Evolutionary conservation across 2,113 vertebrate genomes (phyloP).

Genomic region (Rhabdornis inornatus): DNA sequence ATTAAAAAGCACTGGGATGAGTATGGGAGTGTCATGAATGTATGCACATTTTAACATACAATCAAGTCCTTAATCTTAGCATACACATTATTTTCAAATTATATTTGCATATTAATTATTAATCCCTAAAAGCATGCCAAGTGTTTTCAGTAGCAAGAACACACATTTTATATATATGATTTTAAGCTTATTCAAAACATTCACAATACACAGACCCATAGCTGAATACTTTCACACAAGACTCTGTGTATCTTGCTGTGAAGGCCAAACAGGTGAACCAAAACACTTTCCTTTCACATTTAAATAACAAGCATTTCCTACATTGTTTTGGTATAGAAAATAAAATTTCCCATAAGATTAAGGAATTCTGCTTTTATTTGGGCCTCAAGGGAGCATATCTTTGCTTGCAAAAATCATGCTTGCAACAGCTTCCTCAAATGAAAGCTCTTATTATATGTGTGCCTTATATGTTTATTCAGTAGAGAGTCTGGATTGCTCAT

Average conservation of each 20-base stretch:
- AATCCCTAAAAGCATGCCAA: background rate
- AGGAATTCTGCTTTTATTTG: constrained; percentile 53
- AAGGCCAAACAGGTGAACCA: constrained; percentile 26
- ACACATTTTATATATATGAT: background rate
- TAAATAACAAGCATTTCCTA: background rate
- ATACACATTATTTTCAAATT: background rate
- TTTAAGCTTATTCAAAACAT: background rate
- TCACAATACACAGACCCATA: background rate
- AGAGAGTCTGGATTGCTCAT: constrained; percentile 45
- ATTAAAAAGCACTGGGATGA: constrained; percentile 57
- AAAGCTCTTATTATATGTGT: constrained; percentile 31
- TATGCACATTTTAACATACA: constrained; percentile 12
- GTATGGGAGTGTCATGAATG: background rate
- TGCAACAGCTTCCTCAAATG: constrained; percentile 41
- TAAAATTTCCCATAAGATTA: constrained; percentile 49
- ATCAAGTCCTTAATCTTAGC: background rate
- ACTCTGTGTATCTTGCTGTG: background rate
- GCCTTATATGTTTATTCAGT: constrained; percentile 33
- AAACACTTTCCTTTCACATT: constrained; percentile 39
- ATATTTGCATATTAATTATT: background rate
- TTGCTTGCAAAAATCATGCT: constrained; percentile 37
- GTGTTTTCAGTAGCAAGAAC: background rate
- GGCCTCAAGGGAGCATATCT: background rate
- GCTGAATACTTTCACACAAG: background rate
- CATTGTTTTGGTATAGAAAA: constrained; percentile 52